These are phyloP conservation scores for Halcyon smyrnensis DNA, from an alignment of 2,797 vertebrate genomes.

Conservation along the genomic window DNA sequence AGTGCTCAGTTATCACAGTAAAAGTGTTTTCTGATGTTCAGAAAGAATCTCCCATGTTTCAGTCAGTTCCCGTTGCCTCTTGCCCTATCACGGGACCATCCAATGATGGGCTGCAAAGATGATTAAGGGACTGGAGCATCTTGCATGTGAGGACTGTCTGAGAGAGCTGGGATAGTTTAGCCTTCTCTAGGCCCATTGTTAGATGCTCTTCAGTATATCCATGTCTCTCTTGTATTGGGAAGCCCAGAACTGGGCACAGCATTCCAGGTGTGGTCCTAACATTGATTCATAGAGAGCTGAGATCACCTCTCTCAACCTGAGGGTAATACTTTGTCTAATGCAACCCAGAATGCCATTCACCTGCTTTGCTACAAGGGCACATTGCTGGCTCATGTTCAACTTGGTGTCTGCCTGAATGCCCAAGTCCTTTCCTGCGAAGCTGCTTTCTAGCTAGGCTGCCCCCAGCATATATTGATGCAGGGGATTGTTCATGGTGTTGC, in stretches of 20 bases:
- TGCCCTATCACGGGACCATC: not conserved
- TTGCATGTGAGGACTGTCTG: not conserved
- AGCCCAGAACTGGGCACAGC: not conserved
- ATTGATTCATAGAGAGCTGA: not conserved
- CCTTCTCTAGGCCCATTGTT: not conserved
- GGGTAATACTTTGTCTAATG: not conserved
- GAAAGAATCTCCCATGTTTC: fast-evolving
- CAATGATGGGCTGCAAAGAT: not conserved
- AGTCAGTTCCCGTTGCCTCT: not conserved
- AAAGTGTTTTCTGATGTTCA: not conserved
- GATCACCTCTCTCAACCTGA: not conserved
- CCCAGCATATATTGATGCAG: not conserved
- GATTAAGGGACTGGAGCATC: not conserved
- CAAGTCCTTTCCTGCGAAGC: not conserved
- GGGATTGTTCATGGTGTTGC: not conserved
- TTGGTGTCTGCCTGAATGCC: not conserved
- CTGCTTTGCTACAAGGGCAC: not conserved
- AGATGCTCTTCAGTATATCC: not conserved
- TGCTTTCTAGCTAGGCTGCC: not conserved
- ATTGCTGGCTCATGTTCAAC: not conserved
- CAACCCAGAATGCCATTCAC: not conserved
- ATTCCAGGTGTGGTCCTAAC: not conserved
- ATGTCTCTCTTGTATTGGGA: not conserved
- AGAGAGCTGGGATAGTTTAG: not conserved
- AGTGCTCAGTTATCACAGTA: not conserved